Evolutionary conservation across 1,140 invertebrate species (phyloP).

Genomic region (Cyclina sinensis): DNA sequence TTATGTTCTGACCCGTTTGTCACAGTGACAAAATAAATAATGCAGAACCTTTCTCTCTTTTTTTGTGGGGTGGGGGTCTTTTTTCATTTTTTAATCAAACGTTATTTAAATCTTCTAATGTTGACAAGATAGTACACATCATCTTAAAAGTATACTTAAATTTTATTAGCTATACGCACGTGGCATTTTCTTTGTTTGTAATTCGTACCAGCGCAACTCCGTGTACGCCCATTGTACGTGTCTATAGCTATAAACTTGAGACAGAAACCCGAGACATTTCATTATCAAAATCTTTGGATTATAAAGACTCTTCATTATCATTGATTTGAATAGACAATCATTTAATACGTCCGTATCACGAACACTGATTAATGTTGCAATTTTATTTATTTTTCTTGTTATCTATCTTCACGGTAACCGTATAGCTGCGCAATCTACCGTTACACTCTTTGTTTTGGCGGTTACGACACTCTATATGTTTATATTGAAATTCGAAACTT

Average conservation of each 20-base stretch:
- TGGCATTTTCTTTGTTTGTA: not conserved
- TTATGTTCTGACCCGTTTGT: no score
- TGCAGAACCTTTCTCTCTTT: no score
- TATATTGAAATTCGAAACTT: not conserved
- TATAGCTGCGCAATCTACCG: not conserved
- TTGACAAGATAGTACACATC: no score
- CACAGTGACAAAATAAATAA: no score
- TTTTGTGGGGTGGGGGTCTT: no score
- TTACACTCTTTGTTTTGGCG: not conserved
- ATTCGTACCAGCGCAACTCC: not conserved
- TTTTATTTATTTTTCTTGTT: conserved; percentile 15
- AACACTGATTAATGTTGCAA: conserved; percentile 8
- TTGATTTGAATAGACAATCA: not conserved
- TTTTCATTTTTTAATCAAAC: no score
- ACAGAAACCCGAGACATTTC: not conserved
- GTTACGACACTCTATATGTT: not conserved
- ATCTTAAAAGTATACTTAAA: no score
- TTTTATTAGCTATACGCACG: no score
- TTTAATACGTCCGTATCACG: not conserved
- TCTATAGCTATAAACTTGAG: not conserved
- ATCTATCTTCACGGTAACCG: not conserved
- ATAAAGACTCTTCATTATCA: not conserved
- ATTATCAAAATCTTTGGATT: not conserved
- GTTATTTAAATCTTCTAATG: no score
- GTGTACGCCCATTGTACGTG: not conserved